phyloP scores from a whole-genome alignment of 2,113 vertebrate genomes.

The Amphiprion percula region DNA sequence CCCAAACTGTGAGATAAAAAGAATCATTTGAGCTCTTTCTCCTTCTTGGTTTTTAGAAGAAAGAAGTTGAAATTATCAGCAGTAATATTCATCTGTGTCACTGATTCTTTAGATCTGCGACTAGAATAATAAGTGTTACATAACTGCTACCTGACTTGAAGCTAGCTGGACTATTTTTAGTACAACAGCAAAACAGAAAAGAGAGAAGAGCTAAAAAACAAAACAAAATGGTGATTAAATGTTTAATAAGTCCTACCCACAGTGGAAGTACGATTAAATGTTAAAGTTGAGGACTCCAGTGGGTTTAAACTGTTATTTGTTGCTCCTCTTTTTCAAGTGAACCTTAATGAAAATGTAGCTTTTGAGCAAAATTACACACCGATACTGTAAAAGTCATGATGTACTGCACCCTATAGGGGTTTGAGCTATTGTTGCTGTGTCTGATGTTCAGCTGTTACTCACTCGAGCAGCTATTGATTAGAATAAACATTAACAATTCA shows the following conservation, averaged over 20 bases:
- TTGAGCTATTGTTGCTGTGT: constrained; percentile 20
- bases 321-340: not conserved
- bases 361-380: not conserved
- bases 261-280: constrained; percentile 30
- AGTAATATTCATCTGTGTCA: constrained; percentile 4
- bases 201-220: not conserved
- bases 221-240: constrained; percentile 45
- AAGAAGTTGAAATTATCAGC: not conserved
- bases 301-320: not conserved
- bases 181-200: not conserved
- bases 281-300: not conserved
- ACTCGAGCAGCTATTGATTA: constrained; percentile 17
- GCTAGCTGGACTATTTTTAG: constrained; percentile 37
- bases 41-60: not conserved
- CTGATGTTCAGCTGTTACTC: not conserved
- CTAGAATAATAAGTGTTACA: constrained; percentile 31
- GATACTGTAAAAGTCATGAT: not conserved
- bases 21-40: not conserved
- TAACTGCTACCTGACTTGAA: constrained; percentile 27
- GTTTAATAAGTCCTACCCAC: constrained; percentile 29
- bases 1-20: not conserved
- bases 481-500: constrained; percentile 16
- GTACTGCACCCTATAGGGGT: constrained; percentile 1
- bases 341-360: not conserved
- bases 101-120: constrained; percentile 9